phyloP scores from a whole-genome alignment of 1,140 invertebrate genomes.

The Philotrypesis tridentata region DNA sequence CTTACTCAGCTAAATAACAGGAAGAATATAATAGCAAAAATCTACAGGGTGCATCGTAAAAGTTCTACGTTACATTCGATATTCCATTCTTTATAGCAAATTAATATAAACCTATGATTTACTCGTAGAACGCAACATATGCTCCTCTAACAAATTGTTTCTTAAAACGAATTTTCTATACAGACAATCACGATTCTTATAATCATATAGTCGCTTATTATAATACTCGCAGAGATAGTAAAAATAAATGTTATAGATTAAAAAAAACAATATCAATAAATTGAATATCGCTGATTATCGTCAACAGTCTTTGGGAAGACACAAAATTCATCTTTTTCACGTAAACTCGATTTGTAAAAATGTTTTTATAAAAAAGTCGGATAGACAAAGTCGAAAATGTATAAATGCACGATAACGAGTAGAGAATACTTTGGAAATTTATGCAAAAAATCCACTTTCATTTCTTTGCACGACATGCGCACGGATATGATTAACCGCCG shows the following conservation, averaged over 20 bases:
- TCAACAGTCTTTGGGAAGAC: conserved; percentile 41
- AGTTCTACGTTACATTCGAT: background rate
- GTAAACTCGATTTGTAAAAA: conserved; percentile 25
- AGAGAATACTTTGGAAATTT: conserved; percentile 21
- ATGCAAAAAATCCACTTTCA: conserved; percentile 45
- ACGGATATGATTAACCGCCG: background rate
- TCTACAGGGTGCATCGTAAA: conserved; percentile 16
- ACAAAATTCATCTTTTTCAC: conserved; percentile 6
- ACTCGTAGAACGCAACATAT: background rate
- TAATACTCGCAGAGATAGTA: conserved; percentile 33
- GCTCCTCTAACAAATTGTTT: conserved; percentile 32
- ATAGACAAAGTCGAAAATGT: conserved; percentile 32
- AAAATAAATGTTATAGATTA: conserved; percentile 32
- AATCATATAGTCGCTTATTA: conserved; percentile 15
- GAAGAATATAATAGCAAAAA: conserved; percentile 14
- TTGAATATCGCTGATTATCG: conserved; percentile 24
- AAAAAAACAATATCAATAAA: conserved; percentile 3
- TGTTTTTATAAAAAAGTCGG: conserved; percentile 35
- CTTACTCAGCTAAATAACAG: conserved; percentile 42
- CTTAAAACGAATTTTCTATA: conserved; percentile 4
- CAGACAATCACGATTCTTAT: conserved; percentile 23
- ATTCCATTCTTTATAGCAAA: conserved; percentile 30
- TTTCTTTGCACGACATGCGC: background rate
- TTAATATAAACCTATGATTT: conserved; percentile 39
- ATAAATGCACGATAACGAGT: conserved; percentile 25